Evolutionary conservation across 2,113 vertebrate genomes (phyloP), one percentile per base, ranked within the genome.

Genomic region (Hydropotes inermis): DNA sequence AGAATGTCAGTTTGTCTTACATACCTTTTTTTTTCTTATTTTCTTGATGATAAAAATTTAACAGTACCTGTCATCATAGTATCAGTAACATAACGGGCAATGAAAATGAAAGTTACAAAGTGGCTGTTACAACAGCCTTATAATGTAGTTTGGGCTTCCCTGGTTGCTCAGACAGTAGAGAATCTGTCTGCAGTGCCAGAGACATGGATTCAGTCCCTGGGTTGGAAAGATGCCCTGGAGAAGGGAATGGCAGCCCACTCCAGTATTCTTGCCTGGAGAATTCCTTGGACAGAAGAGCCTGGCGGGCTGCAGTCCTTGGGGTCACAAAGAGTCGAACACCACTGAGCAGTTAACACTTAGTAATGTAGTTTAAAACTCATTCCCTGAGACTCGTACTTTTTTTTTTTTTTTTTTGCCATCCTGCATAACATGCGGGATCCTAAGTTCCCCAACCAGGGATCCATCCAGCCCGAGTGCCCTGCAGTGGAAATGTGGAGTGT

Each of bases 31-130:
- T 39, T 83, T 47, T 30, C 23, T 55, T 57, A 25, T 43, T 95
- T 93, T 83, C 50, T 79, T 96, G 58, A 61, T 91, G 45, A 50
- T 81, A 58, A 96, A n/a, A 81, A 74, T 94, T 39, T 79, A 82
- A 30, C 11, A 33, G 12, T 36, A 43, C 43, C 15, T 86, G 5
- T 93, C 74, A 45, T 27, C 54, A 52, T 54, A 47, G 39, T 50
- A 6, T 55, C 17, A 55, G 15, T 84, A 84, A 57, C 36, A 47
- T 50, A 43, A 55, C 61, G 23, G 55, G 16, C 84, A 93, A 45
- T 93, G 61, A 60, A 92, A 91, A 78, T 76, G 50, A 67, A 94
- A 90, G 36, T 64, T 88, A 36, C 39, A 92, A 54, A 95, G 10
- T 81, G 1, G 43, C 84, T 50, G 43, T 96, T 90, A 94, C 96